Percentiles rank a stretch among this genome's conserved stretches.
Conservation (phyloP, 2,113 vertebrate species). For the Madoqua kirkii region DNA sequence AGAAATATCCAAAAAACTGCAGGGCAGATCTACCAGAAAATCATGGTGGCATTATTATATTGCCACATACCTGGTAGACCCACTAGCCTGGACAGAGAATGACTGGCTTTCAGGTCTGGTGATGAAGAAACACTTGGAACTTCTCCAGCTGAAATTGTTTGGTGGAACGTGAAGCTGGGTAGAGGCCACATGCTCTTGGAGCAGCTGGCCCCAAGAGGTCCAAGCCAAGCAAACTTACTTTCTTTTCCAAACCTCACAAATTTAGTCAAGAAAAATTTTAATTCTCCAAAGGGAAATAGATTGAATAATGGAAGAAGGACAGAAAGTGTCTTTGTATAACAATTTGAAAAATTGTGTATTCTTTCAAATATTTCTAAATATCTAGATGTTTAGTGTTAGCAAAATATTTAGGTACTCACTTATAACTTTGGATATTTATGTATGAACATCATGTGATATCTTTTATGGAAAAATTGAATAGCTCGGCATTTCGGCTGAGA, state of each 20-base stretch:
- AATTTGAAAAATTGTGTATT: background rate
- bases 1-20: background rate
- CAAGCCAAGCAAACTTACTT: background rate
- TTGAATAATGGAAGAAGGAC: background rate
- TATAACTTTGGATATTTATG: background rate
- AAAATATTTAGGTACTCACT: background rate
- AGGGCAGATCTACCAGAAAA: background rate
- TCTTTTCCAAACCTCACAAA: background rate
- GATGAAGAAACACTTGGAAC: background rate
- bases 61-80: background rate
- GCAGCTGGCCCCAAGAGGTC: background rate
- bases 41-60: background rate
- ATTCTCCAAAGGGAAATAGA: background rate
- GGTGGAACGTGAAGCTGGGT: background rate
- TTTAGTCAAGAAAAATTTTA: background rate
- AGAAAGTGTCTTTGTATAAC: background rate
- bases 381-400: background rate
- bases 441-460: background rate
- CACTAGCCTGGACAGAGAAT: background rate
- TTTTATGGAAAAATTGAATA: background rate
- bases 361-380: background rate
- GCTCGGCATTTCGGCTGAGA: background rate
- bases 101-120: background rate
- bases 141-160: background rate
- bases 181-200: background rate